Conservation (phyloP, 1,140 invertebrate genomes). For the Andrena cerasifolii region DNA sequence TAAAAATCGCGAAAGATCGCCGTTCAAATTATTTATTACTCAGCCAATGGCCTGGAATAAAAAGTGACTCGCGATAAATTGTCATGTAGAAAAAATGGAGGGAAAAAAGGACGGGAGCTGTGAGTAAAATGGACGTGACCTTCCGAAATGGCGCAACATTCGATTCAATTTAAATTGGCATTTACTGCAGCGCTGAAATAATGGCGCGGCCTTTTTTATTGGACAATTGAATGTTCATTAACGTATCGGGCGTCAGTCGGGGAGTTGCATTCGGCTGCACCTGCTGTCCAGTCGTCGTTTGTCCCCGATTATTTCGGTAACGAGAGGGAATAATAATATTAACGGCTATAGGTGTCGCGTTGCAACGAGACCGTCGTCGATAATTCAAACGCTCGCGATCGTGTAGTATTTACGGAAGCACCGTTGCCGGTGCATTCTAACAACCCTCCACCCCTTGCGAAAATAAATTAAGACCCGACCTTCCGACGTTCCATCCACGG, state of each 20-base stretch:
- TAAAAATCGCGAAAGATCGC: background rate
- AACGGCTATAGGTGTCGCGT: slow-evolving; percentile 34
- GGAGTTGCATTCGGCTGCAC: background rate
- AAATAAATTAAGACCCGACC: background rate
- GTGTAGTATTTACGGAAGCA: background rate
- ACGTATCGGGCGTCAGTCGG: slow-evolving; percentile 52
- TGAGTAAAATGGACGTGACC: background rate
- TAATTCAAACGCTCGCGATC: background rate
- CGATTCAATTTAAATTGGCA: slow-evolving; percentile 44
- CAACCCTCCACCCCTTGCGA: no score
- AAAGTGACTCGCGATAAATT: slow-evolving; percentile 25
- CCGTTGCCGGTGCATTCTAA: background rate
- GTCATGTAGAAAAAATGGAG: background rate
- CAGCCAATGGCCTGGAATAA: background rate
- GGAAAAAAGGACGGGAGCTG: background rate
- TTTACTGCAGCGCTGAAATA: slow-evolving; percentile 29
- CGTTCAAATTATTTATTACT: slow-evolving; percentile 17
- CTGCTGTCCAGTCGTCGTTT: slow-evolving; percentile 24
- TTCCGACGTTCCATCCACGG: no score
- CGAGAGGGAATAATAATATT: slow-evolving; percentile 48
- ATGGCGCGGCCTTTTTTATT: slow-evolving; percentile 34
- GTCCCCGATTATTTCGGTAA: slow-evolving; percentile 35
- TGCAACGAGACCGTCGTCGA: slow-evolving; percentile 12
- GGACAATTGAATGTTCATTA: slow-evolving; percentile 62
- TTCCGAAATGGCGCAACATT: slow-evolving; percentile 34